Evolutionary conservation across 1,140 invertebrate genomes (phyloP).

Genomic region (Neotoxoptera formosana): DNA sequence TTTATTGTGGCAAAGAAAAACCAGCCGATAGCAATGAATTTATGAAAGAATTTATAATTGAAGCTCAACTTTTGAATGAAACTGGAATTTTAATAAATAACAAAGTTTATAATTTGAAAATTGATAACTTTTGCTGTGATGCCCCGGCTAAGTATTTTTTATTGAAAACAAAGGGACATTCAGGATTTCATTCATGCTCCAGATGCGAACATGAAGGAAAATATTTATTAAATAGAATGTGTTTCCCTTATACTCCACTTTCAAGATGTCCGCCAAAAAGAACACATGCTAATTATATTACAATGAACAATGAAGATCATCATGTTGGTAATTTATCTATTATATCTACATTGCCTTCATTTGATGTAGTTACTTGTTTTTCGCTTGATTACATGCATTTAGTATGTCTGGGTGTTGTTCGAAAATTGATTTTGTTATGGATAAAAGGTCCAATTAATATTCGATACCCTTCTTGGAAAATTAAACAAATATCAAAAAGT

Average conservation of each 20-base stretch:
- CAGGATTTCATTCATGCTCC: conserved; percentile 52
- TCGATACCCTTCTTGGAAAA: not conserved
- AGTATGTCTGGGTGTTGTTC: not conserved
- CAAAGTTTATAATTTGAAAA: not conserved
- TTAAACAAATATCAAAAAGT: not conserved
- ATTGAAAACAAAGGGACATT: conserved; percentile 49
- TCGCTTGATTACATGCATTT: not conserved
- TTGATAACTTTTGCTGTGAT: conserved; percentile 50
- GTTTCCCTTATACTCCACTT: not conserved
- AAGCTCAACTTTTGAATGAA: conserved; percentile 47
- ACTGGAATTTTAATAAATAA: conserved; percentile 50
- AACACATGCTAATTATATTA: not conserved
- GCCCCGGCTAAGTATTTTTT: conserved; percentile 56
- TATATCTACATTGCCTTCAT: not conserved
- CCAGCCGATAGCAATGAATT: conserved; percentile 55
- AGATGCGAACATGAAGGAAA: conserved; percentile 48
- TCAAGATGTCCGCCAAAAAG: not conserved
- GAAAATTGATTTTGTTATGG: not conserved
- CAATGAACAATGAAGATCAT: not conserved
- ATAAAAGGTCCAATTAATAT: not conserved
- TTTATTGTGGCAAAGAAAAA: conserved; percentile 59
- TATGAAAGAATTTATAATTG: conserved; percentile 59
- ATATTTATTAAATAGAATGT: conserved; percentile 5
- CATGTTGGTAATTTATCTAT: not conserved
- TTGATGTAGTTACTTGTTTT: not conserved